Conservation (phyloP, 2,888 invertebrate genomes). For the Lacanobia wlatinum region DNA sequence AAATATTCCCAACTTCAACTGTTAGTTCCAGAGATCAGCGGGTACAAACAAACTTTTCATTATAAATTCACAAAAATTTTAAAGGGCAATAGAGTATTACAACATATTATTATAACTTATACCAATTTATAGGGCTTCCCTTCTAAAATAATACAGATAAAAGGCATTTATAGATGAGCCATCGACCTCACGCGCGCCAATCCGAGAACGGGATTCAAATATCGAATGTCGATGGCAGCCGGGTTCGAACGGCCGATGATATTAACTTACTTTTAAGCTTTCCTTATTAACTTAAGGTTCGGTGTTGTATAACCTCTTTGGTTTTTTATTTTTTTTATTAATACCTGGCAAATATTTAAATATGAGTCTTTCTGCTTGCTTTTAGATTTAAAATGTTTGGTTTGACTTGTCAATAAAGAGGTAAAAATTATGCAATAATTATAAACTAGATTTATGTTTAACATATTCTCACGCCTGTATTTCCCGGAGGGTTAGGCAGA, state of each 20-base stretch:
- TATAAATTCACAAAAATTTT: background rate
- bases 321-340: slow-evolving; percentile 3
- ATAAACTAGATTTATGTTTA: background rate
- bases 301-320: slow-evolving; percentile 55
- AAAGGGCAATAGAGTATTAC: slow-evolving; percentile 19
- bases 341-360: background rate
- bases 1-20: background rate
- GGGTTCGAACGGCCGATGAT: slow-evolving; percentile 71
- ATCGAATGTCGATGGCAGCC: slow-evolving; percentile 74
- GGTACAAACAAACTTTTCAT: background rate
- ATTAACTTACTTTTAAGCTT: slow-evolving; percentile 77
- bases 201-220: slow-evolving; percentile 76
- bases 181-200: slow-evolving; percentile 73
- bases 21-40: background rate
- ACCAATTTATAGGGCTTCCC: slow-evolving; percentile 22
- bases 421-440: background rate
- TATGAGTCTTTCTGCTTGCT: background rate
- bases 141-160: slow-evolving; percentile 63
- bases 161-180: slow-evolving; percentile 69
- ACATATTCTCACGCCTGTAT: background rate
- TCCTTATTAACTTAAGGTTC: slow-evolving; percentile 72
- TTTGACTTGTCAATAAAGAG: background rate
- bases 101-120: slow-evolving; percentile 15
- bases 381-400: background rate
- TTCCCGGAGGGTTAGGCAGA: background rate